phyloP scores from a whole-genome alignment of 2,797 vertebrate species.

The Cuniculus paca region DNA sequence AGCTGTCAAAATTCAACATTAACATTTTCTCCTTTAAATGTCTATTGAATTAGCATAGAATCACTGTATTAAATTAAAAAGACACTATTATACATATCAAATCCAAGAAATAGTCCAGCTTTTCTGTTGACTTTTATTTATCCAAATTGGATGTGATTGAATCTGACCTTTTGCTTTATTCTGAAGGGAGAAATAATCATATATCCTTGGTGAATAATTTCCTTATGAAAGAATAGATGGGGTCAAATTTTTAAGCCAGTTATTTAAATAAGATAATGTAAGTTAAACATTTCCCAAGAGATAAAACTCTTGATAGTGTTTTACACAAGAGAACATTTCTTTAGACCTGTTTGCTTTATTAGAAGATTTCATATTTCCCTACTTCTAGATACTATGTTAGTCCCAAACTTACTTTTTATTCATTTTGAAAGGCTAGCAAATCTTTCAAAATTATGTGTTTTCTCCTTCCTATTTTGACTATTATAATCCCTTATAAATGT shows the following conservation, averaged over 20 bases:
- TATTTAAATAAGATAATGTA: conserved; percentile 85
- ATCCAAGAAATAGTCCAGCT: conserved; percentile 46
- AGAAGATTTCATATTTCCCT: conserved; percentile 38
- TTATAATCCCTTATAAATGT: neutral
- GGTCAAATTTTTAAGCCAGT: conserved; percentile 60
- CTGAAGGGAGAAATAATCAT: conserved; percentile 73
- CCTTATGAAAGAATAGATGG: conserved; percentile 75
- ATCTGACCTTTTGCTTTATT: conserved; percentile 72
- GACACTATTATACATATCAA: conserved; percentile 18
- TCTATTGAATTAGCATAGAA: conserved; percentile 53
- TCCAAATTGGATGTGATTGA: conserved; percentile 77
- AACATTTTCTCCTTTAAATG: conserved; percentile 66
- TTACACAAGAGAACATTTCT: conserved; percentile 74
- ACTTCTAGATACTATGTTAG: neutral
- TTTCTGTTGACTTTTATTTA: conserved; percentile 79
- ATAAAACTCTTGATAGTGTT: conserved; percentile 75
- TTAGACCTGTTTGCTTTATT: conserved; percentile 77
- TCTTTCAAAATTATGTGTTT: neutral
- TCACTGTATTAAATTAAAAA: conserved; percentile 62
- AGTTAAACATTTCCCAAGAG: conserved; percentile 77
- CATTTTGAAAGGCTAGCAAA: neutral
- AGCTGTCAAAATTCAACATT: conserved; percentile 60
- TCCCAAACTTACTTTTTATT: neutral
- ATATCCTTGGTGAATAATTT: conserved; percentile 70
- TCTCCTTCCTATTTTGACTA: neutral